phyloP scores from a whole-genome alignment of 2,113 vertebrate genomes.

The Illadopsis cleaveri region DNA sequence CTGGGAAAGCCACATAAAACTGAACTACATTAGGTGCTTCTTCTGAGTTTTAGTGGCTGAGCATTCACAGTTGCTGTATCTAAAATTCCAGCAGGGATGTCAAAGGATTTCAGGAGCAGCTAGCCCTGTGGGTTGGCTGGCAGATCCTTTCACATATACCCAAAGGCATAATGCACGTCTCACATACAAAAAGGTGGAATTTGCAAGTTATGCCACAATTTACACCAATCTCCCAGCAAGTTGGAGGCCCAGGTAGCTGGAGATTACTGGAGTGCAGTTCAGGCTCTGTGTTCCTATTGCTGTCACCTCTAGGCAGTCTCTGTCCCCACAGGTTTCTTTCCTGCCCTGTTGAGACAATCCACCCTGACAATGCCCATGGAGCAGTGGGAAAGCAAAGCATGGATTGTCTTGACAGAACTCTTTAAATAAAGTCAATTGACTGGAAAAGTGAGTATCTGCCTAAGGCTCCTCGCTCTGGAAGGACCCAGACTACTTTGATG shows the following conservation, averaged over 20 bases:
- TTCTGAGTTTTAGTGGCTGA: background rate
- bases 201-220: background rate
- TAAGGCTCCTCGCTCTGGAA: background rate
- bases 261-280: background rate
- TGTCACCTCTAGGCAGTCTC: background rate
- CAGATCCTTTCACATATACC: background rate
- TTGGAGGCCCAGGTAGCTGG: background rate
- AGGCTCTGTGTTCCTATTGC: background rate
- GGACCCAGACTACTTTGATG: background rate
- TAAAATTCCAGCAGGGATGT: background rate
- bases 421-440: constrained; percentile 16
- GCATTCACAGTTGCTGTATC: background rate
- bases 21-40: background rate
- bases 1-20: background rate
- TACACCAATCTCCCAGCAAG: background rate
- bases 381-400: background rate
- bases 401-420: background rate
- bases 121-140: background rate
- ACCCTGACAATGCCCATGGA: background rate
- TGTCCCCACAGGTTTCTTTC: background rate
- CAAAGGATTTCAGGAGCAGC: background rate
- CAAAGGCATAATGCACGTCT: background rate
- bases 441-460: constrained; percentile 8
- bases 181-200: background rate
- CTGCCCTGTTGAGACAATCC: background rate